phyloP scores from a whole-genome alignment of 1,140 invertebrate species.

The Odontomachus brunneus region DNA sequence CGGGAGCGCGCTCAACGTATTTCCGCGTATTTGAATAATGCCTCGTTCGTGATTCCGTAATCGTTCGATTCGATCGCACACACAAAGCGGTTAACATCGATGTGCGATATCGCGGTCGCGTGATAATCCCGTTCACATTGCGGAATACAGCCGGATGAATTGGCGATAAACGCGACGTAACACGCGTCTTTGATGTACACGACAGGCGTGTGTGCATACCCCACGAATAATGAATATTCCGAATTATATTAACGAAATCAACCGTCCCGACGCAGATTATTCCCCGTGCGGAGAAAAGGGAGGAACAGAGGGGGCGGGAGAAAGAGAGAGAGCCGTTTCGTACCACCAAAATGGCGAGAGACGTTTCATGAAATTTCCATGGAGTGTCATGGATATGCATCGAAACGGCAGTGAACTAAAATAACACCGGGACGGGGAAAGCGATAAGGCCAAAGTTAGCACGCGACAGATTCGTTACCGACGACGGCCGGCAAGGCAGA shows the following conservation, averaged over 20 bases:
- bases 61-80: conserved; percentile 24
- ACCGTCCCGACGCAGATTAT: not conserved
- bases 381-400: conserved; percentile 11
- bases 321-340: not conserved
- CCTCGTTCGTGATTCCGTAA: conserved; percentile 55
- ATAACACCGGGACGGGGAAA: conserved; percentile 32
- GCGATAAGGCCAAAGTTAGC: conserved; percentile 21
- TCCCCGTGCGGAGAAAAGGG: not conserved
- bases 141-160: not conserved
- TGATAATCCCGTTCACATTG: conserved; percentile 26
- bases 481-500: conserved; percentile 39
- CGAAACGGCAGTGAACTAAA: conserved; percentile 28
- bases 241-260: conserved; percentile 43
- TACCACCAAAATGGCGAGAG: not conserved
- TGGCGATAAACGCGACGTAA: conserved; percentile 11
- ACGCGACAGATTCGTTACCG: conserved; percentile 31
- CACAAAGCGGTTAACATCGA: conserved; percentile 38
- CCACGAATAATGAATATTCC: conserved; percentile 8
- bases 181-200: not conserved
- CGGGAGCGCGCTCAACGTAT: conserved; percentile 19
- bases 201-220: too few relatives aligned
- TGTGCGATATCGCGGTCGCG: conserved; percentile 31
- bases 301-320: too few relatives aligned
- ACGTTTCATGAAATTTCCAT: conserved; percentile 26
- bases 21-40: conserved; percentile 57